Evolutionary conservation across 2,113 vertebrate genomes (phyloP), one percentile per base, ranked within the genome.

Genomic region (Ceuthmochares aereus): DNA sequence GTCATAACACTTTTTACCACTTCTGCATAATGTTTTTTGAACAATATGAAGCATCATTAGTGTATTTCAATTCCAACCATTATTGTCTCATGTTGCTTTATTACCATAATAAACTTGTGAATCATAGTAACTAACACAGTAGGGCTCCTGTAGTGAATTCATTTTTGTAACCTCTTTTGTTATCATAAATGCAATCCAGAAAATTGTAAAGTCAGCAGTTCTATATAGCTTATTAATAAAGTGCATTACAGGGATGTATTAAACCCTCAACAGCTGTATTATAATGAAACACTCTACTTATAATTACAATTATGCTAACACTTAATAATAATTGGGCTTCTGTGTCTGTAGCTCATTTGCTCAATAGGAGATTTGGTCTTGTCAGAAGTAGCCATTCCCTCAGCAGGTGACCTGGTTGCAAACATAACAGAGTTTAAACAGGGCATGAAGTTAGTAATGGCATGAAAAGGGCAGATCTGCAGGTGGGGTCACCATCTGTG

Each of bases 121-220:
- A 97, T 98, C 97, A 96, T 84, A 90, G 96, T 97, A 97, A 97
- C 97, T 97, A 97, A 97, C 96, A 94, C 96, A 96, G 96, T 93
- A 94, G 95, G 96, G 45, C 62, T 97, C 96, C 97, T 36, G 1
- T 73, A 95, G 96, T 69, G 93, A 98, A 98, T 97, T 98, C 95
- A 97, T 98, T 98, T 98, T 97, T 98, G 97, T 97, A 98, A 98
- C 94, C 75, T 96, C 95, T 97, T 98, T 97, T 97, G 94, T 97
- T 97, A 97, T 97, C 96, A 92, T 93, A 98, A 98, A 97, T 96
- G 85, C 79, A 90, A 98, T 97, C 87, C 90, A 90, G 93, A 97
- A 98, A 97, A 95, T 78, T 97, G 98, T 96, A 40, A 95, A 98
- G 97, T 98, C 98, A 98, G 98, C 98, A 98, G 42, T 97, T 98